Evolutionary conservation across 2,888 invertebrate species (phyloP).

Genomic region (Ophion obscuratus): DNA sequence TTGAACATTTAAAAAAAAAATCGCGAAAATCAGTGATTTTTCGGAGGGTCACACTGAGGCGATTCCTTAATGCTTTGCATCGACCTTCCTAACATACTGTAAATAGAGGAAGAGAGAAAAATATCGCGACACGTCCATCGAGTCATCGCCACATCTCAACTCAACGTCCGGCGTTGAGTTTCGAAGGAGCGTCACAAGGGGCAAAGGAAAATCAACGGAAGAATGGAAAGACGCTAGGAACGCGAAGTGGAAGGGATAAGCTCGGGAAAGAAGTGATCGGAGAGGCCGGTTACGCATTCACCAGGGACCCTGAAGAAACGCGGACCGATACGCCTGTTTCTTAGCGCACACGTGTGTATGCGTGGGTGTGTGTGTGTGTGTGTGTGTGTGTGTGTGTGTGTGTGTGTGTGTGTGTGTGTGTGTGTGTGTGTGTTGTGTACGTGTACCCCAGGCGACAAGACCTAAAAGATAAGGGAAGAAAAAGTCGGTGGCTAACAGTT

Average conservation of each 20-base stretch:
- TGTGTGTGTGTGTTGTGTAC: not conserved
- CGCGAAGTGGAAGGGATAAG: conserved; percentile 35
- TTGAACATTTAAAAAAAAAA: no score
- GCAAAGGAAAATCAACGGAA: conserved; percentile 26
- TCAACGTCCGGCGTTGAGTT: no score
- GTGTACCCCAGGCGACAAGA: conserved; percentile 47
- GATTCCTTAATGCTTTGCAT: no score
- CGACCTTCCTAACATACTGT: no score
- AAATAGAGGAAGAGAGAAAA: no score
- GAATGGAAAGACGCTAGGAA: conserved; percentile 5
- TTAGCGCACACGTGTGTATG: not conserved
- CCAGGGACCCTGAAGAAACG: conserved; percentile 69
- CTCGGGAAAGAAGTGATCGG: conserved; percentile 59
- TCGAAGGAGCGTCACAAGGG: not conserved
- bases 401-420: not conserved
- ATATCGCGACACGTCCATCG: no score
- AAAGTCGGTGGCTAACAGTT: conserved; percentile 52
- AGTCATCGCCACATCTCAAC: no score
- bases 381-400: not conserved
- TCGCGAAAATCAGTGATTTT: no score
- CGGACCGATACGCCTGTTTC: conserved; percentile 52
- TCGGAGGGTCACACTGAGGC: no score
- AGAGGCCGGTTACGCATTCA: conserved; percentile 62
- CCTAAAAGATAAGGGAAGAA: conserved; percentile 69
- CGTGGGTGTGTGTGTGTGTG: not conserved